Conservation (phyloP, 1,140 invertebrate species). For the Vanessa tameamea region DNA sequence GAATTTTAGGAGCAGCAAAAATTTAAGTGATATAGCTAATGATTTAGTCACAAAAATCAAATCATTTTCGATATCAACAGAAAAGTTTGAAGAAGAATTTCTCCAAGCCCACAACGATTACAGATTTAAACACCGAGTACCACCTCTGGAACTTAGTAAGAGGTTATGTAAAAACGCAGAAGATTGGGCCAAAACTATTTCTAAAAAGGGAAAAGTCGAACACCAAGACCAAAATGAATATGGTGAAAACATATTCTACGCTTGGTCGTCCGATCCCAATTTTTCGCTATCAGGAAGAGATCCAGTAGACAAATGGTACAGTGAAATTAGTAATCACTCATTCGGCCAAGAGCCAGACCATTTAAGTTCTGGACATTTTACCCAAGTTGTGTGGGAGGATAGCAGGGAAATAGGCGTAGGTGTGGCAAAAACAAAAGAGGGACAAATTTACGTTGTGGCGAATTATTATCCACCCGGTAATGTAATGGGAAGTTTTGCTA, state of each 20-base stretch:
- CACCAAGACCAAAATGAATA: conserved; percentile 89
- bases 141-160: conserved; percentile 85
- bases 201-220: conserved; percentile 84
- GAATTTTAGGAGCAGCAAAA: conserved; percentile 64
- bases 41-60: conserved; percentile 67
- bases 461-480: conserved; percentile 95
- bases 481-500: conserved; percentile 87
- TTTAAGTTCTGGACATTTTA: conserved; percentile 86
- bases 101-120: conserved; percentile 89
- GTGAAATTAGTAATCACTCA: conserved; percentile 82
- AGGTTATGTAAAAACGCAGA: conserved; percentile 88
- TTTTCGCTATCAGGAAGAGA: conserved; percentile 85
- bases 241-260: conserved; percentile 91
- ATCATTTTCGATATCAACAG: conserved; percentile 56
- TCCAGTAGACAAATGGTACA: conserved; percentile 88
- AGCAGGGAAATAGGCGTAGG: conserved; percentile 90
- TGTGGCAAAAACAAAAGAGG: conserved; percentile 85
- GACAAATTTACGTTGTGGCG: conserved; percentile 90
- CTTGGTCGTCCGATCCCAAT: conserved; percentile 87
- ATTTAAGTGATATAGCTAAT: conserved; percentile 58
- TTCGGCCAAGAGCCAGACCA: conserved; percentile 86
- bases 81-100: conserved; percentile 83
- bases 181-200: conserved; percentile 90
- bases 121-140: conserved; percentile 85
- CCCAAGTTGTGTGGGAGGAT: conserved; percentile 90